Conservation (phyloP, 2,797 vertebrate genomes). For the Sebastes glaucus region DNA sequence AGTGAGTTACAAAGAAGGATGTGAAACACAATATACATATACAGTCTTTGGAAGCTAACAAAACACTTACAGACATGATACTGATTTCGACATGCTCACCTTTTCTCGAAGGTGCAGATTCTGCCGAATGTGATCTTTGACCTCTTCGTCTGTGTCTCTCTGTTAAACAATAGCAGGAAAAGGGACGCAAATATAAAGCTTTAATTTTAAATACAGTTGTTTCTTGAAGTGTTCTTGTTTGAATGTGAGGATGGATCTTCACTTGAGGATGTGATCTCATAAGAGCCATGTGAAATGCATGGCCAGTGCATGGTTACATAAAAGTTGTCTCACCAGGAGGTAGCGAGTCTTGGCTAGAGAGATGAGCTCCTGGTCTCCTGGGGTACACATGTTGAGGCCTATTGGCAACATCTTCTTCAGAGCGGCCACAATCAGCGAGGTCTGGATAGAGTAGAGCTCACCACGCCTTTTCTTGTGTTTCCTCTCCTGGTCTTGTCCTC, state of each 20-base stretch:
- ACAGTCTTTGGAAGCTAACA: background rate
- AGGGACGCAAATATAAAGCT: background rate
- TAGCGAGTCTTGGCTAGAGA: slow-evolving; percentile 94
- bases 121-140: slow-evolving; percentile 93
- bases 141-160: slow-evolving; percentile 98
- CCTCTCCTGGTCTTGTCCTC: slow-evolving; percentile 97
- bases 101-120: slow-evolving; percentile 96
- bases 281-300: background rate
- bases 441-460: slow-evolving; percentile 97
- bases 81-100: slow-evolving; percentile 75
- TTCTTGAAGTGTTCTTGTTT: background rate
- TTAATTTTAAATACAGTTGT: background rate
- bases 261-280: background rate
- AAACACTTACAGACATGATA: background rate
- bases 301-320: background rate
- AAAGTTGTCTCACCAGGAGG: slow-evolving; percentile 84
- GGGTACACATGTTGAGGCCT: slow-evolving; percentile 98
- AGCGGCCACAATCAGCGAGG: slow-evolving; percentile 96
- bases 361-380: slow-evolving; percentile 98
- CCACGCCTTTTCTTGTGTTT: slow-evolving; percentile 95
- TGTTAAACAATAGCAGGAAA: slow-evolving; percentile 68
- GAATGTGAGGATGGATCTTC: background rate
- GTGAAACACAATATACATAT: background rate
- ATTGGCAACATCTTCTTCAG: slow-evolving; percentile 99
- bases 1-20: background rate